Conservation (phyloP, 2,113 vertebrate genomes). For the Trachemys scripta region DNA sequence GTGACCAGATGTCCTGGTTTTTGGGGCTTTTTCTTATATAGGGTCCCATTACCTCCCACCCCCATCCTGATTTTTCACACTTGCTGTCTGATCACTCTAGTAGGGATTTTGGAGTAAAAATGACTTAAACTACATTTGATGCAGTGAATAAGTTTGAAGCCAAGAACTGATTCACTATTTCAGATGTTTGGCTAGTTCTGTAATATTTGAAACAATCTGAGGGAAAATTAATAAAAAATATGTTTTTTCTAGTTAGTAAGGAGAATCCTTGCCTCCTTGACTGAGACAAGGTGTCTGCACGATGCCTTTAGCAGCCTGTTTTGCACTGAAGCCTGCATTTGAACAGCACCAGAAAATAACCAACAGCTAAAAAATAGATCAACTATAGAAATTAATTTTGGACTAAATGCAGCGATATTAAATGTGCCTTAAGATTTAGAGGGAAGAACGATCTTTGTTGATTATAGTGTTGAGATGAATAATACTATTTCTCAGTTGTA, state of each 20-base stretch:
- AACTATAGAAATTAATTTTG: background rate
- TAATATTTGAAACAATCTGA: conserved; percentile 3
- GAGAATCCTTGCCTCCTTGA: background rate
- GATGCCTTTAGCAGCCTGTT: background rate
- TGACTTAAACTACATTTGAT: conserved; percentile 55
- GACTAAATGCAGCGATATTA: background rate
- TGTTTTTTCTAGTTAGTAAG: conserved; percentile 12
- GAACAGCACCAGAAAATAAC: background rate
- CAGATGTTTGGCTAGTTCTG: conserved; percentile 50
- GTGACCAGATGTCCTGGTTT: too few relatives aligned
- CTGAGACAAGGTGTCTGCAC: background rate
- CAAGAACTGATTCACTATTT: conserved; percentile 54
- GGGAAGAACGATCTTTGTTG: background rate
- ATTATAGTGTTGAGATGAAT: background rate
- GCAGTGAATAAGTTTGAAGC: conserved; percentile 26
- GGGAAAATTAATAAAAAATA: conserved; percentile 52
- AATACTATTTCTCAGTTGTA: background rate
- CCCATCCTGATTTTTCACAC: too few relatives aligned
- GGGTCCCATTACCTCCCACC: too few relatives aligned
- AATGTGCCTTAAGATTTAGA: background rate
- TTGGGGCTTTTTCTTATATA: too few relatives aligned
- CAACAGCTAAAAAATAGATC: background rate
- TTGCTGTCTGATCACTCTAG: too few relatives aligned
- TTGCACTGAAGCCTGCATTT: background rate
- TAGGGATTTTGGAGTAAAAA: background rate